Evolutionary conservation across 2,113 vertebrate genomes (phyloP).

Genomic region (Sceloporus tristichus): DNA sequence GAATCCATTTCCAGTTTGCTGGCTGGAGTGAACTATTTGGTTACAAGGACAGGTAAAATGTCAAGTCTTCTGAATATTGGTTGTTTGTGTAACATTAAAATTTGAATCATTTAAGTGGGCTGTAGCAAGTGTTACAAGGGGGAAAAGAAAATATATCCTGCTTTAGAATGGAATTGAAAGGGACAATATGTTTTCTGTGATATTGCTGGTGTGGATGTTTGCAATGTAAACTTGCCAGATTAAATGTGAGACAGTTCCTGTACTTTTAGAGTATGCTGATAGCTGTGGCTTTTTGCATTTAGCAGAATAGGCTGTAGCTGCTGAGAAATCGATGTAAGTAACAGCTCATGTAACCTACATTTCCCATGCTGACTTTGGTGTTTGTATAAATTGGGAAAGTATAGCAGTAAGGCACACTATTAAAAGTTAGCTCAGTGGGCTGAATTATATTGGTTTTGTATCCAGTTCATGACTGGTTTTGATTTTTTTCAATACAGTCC

Average conservation of each 20-base stretch:
- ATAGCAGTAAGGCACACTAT: too few relatives aligned
- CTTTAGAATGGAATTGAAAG: not conserved
- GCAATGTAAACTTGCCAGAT: not conserved
- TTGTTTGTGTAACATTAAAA: not conserved
- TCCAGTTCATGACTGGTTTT: not conserved
- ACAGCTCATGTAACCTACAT: too few relatives aligned
- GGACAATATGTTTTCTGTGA: not conserved
- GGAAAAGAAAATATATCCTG: not conserved
- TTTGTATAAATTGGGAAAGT: too few relatives aligned
- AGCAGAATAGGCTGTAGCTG: not conserved
- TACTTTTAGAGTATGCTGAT: not conserved
- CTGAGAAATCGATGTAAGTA: not conserved
- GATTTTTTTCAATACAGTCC: too few relatives aligned
- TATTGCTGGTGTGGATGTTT: conserved; percentile 25
- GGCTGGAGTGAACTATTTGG: conserved; percentile 14
- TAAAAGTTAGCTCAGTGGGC: too few relatives aligned
- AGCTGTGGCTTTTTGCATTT: not conserved
- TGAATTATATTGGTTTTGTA: not conserved
- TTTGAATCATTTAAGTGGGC: not conserved
- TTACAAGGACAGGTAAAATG: conserved; percentile 16
- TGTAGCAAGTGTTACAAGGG: not conserved
- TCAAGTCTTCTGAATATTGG: not conserved
- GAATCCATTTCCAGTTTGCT: conserved; percentile 17
- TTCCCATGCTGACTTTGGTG: too few relatives aligned
- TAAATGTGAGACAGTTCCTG: not conserved